phyloP scores from a whole-genome alignment of 2,113 vertebrate species.

The Acrocephalus arundinaceus region DNA sequence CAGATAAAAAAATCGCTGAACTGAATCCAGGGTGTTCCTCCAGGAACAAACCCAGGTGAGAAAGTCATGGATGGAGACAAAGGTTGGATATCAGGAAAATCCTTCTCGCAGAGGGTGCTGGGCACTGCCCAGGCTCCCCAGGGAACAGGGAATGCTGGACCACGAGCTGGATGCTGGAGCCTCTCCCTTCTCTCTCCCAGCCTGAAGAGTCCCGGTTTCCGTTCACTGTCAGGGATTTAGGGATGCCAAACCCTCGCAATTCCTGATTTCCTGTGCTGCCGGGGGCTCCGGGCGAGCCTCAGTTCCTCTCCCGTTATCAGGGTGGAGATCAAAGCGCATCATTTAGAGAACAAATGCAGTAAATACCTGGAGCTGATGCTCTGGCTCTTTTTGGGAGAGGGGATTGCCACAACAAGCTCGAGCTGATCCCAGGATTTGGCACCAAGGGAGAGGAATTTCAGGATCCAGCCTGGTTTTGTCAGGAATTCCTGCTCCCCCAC shows the following conservation, averaged over 20 bases:
- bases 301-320: neutral
- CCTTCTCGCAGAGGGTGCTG: neutral
- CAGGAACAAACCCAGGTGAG: neutral
- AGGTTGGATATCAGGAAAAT: neutral
- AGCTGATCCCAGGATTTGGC: neutral
- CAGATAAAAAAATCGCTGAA: accelerated
- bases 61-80: neutral
- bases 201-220: neutral
- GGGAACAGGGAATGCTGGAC: neutral
- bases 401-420: neutral
- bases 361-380: neutral
- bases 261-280: neutral
- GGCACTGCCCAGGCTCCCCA: neutral
- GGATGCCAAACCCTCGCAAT: neutral
- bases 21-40: neutral
- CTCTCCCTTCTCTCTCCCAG: neutral
- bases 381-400: neutral
- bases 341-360: slow-evolving; percentile 19
- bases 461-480: neutral
- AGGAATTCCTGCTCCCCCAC: neutral
- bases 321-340: slow-evolving; percentile 41
- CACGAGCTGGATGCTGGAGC: neutral
- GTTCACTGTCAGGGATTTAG: neutral
- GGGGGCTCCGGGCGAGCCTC: neutral
- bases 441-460: neutral